These are phyloP conservation scores for Lapara coniferarum DNA, from an alignment of 2,888 invertebrate genomes.

Conservation along the genomic window DNA sequence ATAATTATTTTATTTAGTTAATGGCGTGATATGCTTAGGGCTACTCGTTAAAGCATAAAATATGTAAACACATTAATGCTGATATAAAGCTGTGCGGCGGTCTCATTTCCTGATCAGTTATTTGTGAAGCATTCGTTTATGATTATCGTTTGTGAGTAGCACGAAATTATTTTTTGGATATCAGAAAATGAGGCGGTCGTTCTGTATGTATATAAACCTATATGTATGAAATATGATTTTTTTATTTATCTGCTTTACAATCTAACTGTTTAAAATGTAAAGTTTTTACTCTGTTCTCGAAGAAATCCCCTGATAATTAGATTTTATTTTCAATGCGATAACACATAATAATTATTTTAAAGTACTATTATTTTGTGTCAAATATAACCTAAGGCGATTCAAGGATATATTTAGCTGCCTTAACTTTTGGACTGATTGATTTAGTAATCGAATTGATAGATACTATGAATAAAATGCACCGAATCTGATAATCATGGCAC, in stretches of 20 bases:
- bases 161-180: slow-evolving; percentile 33
- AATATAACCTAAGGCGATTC: too few relatives aligned
- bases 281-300: slow-evolving; percentile 67
- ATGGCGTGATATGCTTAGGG: slow-evolving; percentile 70
- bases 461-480: too few relatives aligned
- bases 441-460: too few relatives aligned
- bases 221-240: slow-evolving; percentile 65
- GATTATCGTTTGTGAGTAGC: slow-evolving; percentile 7
- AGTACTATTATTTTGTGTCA: too few relatives aligned
- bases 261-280: slow-evolving; percentile 67
- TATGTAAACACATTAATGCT: slow-evolving; percentile 76
- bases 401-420: too few relatives aligned
- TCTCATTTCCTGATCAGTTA: slow-evolving; percentile 59
- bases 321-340: background rate
- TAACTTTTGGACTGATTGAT: too few relatives aligned
- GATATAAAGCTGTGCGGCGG: slow-evolving; percentile 61
- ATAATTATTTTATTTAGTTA: slow-evolving; percentile 63
- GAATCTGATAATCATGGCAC: too few relatives aligned
- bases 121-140: slow-evolving; percentile 20
- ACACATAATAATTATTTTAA: too few relatives aligned
- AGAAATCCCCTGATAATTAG: background rate
- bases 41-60: slow-evolving; percentile 72
- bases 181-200: slow-evolving; percentile 63
- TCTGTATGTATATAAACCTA: slow-evolving; percentile 52
- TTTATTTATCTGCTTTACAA: slow-evolving; percentile 76